Base-by-base conservation (phyloP, 2,888 invertebrate species). In the Epiblema foenella region DNA sequence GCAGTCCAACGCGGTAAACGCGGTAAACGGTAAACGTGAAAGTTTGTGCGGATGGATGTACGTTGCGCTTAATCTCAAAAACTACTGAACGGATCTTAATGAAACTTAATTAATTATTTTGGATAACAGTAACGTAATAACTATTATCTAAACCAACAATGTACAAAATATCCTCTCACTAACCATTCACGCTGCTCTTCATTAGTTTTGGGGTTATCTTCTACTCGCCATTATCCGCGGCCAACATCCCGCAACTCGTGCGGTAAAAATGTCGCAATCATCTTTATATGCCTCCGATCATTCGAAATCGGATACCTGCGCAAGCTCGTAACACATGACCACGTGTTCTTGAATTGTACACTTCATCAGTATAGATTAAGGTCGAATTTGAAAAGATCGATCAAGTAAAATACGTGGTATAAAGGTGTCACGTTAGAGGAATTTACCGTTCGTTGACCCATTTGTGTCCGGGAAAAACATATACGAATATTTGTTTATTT, bases 401-500 rank as follows among this genome's bases (percentile, higher is more conserved):
- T 39, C 11, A 20, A 10, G 2, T 33, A 52, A 39, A n/a, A 39
- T 54, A 37, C n/a, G 33, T 4, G 1, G 4, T 52, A 7, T 17
- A 12, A 62, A 18, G 3, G 18, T 51, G 15, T 15, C 11, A n/a
- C 20, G n/a, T 52, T 51, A 63, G 39, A 59, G 64, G 52, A 70
- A 49, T 54, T 59, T 66, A 37, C 3, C 52, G 52, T 39, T 51
- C 17, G 57, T 51, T 59, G 65, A 54, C 70, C 59, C 33, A 60
- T 66, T 66, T 59, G 54, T 5, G 29, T 2, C n/a, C 2, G 15
- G 49, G 42, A 46, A 51, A 51, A 65, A 49, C 18, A 7, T 64
- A 42, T 62, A 37, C 51, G 46, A 70, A 70, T 66, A 58, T 70
- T 58, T 18, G 52, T 51, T 54, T 52, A 24, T 70, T 66, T 42